Conservation (phyloP, 1,140 invertebrate genomes). For the Trichomalopsis sarcophagae region DNA sequence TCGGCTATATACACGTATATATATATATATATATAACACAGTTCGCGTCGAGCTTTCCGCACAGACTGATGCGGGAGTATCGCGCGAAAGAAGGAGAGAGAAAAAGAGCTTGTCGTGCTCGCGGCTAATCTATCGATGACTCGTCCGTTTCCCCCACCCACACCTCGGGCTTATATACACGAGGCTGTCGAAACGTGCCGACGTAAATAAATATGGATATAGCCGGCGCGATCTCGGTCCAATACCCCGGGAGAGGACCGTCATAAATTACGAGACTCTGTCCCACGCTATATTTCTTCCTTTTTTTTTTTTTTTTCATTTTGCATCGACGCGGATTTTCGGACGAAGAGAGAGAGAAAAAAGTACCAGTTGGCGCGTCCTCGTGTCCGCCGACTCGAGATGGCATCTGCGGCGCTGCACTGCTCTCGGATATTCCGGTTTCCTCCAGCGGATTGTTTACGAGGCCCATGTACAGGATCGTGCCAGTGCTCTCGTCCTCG, state of each 20-base stretch:
- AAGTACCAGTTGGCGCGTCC: not conserved
- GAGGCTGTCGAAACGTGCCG: not conserved
- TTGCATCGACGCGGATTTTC: not conserved
- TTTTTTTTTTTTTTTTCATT: not conserved
- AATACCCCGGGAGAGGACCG: not conserved
- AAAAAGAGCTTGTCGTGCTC: not conserved
- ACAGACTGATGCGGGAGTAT: not conserved
- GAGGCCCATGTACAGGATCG: conserved; percentile 84
- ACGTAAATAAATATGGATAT: conserved; percentile 9
- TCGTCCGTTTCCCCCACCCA: not conserved
- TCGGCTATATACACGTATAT: no score
- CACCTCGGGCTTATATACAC: no score
- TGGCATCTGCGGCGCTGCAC: not conserved
- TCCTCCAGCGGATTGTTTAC: conserved; percentile 77
- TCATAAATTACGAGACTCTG: not conserved
- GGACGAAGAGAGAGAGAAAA: not conserved
- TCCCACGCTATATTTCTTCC: not conserved
- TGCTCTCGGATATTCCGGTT: conserved; percentile 38
- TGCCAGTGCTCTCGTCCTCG: conserved; percentile 82
- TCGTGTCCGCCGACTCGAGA: not conserved
- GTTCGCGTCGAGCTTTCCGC: not conserved
- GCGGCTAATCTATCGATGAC: conserved; percentile 10
- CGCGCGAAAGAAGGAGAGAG: not conserved
- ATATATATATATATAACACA: no score
- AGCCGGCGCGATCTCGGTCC: not conserved